Evolutionary conservation across 92 coral and sea anemone genomes (phyloP).

Genomic region (Plumapathes pennacea): DNA sequence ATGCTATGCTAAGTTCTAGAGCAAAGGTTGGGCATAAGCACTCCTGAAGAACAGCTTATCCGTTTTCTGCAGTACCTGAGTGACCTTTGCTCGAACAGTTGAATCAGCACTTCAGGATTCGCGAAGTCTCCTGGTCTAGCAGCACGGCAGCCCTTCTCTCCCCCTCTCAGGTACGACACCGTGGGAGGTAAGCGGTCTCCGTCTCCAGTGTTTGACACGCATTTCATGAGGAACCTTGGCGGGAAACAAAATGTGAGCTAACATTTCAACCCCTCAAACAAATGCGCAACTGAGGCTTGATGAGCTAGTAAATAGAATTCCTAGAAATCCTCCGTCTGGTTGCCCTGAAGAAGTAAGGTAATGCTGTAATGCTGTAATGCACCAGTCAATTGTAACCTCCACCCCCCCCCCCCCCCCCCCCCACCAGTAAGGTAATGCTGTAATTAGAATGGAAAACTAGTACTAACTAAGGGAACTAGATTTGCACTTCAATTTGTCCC

Average conservation of each 20-base stretch:
- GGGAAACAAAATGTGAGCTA: background rate
- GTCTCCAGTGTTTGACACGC: slow-evolving; percentile 46
- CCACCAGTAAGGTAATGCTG: no score
- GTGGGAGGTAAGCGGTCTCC: slow-evolving; percentile 56
- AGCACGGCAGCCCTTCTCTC: slow-evolving; percentile 13
- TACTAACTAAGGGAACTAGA: no score
- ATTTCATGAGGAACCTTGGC: slow-evolving; percentile 77
- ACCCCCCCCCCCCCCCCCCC: no score
- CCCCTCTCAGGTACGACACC: slow-evolving; percentile 51
- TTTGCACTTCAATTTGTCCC: no score
- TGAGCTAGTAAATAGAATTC: no score
- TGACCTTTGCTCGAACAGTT: slow-evolving; percentile 52
- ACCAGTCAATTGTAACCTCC: no score
- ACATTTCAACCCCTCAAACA: no score
- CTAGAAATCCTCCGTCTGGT: background rate
- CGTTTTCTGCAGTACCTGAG: slow-evolving; percentile 30
- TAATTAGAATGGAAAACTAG: no score
- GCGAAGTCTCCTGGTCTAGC: slow-evolving; percentile 41
- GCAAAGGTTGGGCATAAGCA: background rate
- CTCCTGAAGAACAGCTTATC: no score
- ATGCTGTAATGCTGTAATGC: background rate
- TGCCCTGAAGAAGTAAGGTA: background rate
- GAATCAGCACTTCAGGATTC: slow-evolving; percentile 60
- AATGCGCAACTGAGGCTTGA: no score
- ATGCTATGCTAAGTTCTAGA: background rate